Conservation (phyloP, 2,113 vertebrate genomes). For the Limanda limanda region DNA sequence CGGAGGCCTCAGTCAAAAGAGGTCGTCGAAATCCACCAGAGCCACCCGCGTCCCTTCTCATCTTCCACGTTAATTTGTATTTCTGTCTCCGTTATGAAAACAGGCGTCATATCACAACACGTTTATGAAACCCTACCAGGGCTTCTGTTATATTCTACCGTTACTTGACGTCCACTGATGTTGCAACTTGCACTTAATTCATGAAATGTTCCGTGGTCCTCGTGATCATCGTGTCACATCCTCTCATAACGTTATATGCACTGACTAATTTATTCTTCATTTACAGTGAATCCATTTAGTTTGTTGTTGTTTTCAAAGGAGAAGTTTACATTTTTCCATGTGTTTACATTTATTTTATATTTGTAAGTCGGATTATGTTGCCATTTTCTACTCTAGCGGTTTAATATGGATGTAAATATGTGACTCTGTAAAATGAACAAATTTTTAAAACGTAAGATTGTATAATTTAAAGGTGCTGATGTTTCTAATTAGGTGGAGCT, state of each 20-base stretch:
- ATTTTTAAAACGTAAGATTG: constrained; percentile 77
- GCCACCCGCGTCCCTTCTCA: neutral
- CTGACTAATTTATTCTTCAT: constrained; percentile 28
- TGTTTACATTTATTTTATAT: constrained; percentile 46
- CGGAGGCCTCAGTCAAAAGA: constrained; percentile 36
- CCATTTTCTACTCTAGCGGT: constrained; percentile 71
- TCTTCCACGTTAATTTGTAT: constrained; percentile 22
- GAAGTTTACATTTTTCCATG: constrained; percentile 71
- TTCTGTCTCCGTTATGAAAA: neutral
- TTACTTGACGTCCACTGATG: constrained; percentile 2
- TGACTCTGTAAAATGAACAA: constrained; percentile 76
- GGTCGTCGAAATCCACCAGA: constrained; percentile 1
- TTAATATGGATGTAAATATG: constrained; percentile 75
- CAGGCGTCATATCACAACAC: constrained; percentile 29
- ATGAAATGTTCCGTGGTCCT: constrained; percentile 34
- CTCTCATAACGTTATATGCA: constrained; percentile 61
- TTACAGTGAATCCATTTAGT: constrained; percentile 17
- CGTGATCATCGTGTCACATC: constrained; percentile 39
- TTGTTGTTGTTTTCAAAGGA: neutral
- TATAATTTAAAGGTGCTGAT: constrained; percentile 82
- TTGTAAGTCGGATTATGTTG: constrained; percentile 64
- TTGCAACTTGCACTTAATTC: constrained; percentile 60
- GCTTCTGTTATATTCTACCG: constrained; percentile 30
- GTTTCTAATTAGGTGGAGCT: constrained; percentile 72
- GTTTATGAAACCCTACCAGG: constrained; percentile 44